phyloP scores from a whole-genome alignment of 2,888 invertebrate species.

The Willowsia nigromaculata region DNA sequence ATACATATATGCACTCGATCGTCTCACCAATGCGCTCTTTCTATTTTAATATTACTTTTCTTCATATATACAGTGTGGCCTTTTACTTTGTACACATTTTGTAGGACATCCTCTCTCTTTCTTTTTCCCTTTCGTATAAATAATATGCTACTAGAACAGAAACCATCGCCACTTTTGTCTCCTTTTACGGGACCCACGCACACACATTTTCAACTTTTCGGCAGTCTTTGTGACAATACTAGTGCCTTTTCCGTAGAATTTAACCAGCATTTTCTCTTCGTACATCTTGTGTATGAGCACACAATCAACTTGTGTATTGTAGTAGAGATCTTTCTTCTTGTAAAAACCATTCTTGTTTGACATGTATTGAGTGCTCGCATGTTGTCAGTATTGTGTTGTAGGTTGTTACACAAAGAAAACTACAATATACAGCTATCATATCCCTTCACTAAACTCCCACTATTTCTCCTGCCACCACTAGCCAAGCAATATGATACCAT shows the following conservation, averaged over 20 bases:
- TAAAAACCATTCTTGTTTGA: conserved; percentile 46
- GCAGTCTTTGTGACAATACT: background rate
- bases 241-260: background rate
- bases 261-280: too few relatives aligned
- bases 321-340: conserved; percentile 11
- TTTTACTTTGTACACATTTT: conserved; percentile 9
- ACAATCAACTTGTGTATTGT: background rate
- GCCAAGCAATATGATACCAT: background rate
- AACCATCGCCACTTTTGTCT: background rate
- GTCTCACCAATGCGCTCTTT: background rate
- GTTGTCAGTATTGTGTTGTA: conserved; percentile 5
- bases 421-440: background rate
- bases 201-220: background rate
- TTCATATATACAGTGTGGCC: too few relatives aligned
- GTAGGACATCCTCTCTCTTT: background rate
- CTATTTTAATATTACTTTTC: background rate
- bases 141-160: background rate
- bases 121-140: background rate
- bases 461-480: background rate
- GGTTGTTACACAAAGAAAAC: conserved; percentile 16
- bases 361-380: conserved; percentile 52
- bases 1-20: background rate
- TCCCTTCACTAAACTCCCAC: conserved; percentile 48
- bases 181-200: background rate
- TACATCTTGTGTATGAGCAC: too few relatives aligned